A percentile compares a stretch with the other conserved stretches of the same genome.
Conservation (phyloP, 2,113 vertebrate genomes). For the Ariopsis seemanni region DNA sequence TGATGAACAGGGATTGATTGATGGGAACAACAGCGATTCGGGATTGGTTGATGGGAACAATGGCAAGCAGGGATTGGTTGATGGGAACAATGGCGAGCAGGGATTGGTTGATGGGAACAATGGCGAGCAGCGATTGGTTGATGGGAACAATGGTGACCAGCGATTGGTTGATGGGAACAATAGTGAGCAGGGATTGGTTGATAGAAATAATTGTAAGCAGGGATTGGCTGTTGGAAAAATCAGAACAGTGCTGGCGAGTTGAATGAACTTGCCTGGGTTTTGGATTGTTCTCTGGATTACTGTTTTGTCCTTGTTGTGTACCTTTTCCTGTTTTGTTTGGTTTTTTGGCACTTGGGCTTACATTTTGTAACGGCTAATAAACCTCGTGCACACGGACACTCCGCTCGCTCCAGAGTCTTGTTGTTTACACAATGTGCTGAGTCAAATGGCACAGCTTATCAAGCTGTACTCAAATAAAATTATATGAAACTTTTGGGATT, state of each 20-base stretch:
- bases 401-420: not conserved
- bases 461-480: not conserved
- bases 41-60: too few species aligned
- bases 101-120: too few species aligned
- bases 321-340: not conserved
- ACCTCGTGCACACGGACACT: not conserved
- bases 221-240: not conserved
- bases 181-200: not conserved
- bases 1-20: too few species aligned
- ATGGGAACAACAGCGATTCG: too few species aligned
- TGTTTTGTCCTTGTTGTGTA: not conserved
- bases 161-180: too few species aligned
- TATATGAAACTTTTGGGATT: conserved; percentile 27
- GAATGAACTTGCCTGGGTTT: not conserved
- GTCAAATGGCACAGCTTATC: not conserved
- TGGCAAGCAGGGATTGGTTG: too few species aligned
- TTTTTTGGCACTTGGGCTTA: too few species aligned
- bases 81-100: too few species aligned
- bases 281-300: not conserved
- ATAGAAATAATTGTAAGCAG: not conserved
- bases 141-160: too few species aligned
- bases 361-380: not conserved
- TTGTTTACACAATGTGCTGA: not conserved
- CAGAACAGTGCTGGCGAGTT: not conserved
- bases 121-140: too few species aligned